These are phyloP conservation scores for Diloba caeruleocephala DNA, from an alignment of 2,888 invertebrate species.

Conservation along the genomic window DNA sequence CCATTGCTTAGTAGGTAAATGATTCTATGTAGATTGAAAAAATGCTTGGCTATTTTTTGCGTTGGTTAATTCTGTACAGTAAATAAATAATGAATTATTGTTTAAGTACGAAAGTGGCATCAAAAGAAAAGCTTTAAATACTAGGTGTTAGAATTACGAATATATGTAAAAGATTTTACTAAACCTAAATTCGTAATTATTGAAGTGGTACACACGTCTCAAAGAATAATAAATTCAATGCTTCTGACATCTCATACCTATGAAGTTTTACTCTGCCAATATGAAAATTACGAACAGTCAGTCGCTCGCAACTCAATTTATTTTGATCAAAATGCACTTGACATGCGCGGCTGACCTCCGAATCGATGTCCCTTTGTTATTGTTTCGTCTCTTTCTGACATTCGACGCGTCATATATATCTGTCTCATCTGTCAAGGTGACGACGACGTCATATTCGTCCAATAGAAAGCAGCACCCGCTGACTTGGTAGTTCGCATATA, in stretches of 20 bases:
- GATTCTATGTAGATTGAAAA: too few species aligned
- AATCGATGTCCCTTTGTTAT: constrained; percentile 87
- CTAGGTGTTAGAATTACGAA: too few species aligned
- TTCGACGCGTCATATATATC: constrained; percentile 13
- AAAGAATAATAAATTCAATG: neutral
- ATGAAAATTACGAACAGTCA: constrained; percentile 27
- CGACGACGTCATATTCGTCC: constrained; percentile 64
- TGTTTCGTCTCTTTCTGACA: constrained; percentile 73
- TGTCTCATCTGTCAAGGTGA: constrained; percentile 65
- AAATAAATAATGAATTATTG: too few species aligned
- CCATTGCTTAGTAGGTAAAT: too few species aligned
- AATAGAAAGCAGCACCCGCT: constrained; percentile 60
- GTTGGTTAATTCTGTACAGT: too few species aligned
- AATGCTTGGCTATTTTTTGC: too few species aligned
- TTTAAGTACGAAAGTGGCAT: too few species aligned
- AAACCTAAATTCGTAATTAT: neutral
- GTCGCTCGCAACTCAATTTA: constrained; percentile 59
- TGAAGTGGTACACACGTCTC: neutral
- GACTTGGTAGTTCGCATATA: constrained; percentile 61
- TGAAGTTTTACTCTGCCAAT: too few species aligned
- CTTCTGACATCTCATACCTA: too few species aligned
- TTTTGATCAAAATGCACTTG: constrained; percentile 77
- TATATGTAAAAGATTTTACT: too few species aligned
- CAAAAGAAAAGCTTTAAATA: too few species aligned
- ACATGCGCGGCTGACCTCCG: constrained; percentile 84